Conservation (phyloP, 2,888 invertebrate genomes). For the Drosophila pseudotakahashii region DNA sequence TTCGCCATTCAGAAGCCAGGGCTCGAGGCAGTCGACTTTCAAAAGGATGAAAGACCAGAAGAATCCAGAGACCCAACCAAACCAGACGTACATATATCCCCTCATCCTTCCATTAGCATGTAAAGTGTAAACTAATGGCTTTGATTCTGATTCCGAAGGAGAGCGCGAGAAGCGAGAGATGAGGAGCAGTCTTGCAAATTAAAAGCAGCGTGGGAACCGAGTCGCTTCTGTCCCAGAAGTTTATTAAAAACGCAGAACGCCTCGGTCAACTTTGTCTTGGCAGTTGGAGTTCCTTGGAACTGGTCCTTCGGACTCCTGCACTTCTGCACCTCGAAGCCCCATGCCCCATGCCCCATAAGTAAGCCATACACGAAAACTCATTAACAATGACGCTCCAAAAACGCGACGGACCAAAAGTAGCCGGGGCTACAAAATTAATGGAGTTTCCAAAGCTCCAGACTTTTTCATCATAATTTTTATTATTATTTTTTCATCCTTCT, state of each 20-base stretch:
- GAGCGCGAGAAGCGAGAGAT: slow-evolving; percentile 4
- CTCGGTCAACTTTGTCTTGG: slow-evolving; percentile 61
- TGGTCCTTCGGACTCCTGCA: slow-evolving; percentile 42
- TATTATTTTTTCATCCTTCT: slow-evolving; percentile 50
- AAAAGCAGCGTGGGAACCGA: slow-evolving; percentile 78
- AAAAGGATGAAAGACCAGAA: slow-evolving; percentile 1
- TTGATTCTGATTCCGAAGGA: slow-evolving; percentile 58
- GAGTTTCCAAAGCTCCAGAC: slow-evolving; percentile 69
- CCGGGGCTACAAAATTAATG: slow-evolving; percentile 70
- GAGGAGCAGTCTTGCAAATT: slow-evolving; percentile 32
- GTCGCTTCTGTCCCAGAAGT: slow-evolving; percentile 46
- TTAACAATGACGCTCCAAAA: slow-evolving; percentile 74
- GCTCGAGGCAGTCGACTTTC: slow-evolving; percentile 28
- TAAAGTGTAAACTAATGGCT: slow-evolving; percentile 82
- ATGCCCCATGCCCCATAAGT: slow-evolving; percentile 56
- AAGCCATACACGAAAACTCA: slow-evolving; percentile 79
- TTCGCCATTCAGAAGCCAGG: slow-evolving; percentile 40
- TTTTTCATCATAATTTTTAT: slow-evolving; percentile 72
- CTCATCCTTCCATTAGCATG: slow-evolving; percentile 77
- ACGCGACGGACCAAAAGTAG: slow-evolving; percentile 31
- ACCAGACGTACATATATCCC: neutral
- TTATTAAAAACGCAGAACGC: slow-evolving; percentile 55
- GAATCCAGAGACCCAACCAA: neutral
- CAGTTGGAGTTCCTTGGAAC: slow-evolving; percentile 74
- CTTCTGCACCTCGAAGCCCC: neutral